Evolutionary conservation across 2,797 vertebrate genomes (phyloP).

Genomic region (Chelonia mydas): DNA sequence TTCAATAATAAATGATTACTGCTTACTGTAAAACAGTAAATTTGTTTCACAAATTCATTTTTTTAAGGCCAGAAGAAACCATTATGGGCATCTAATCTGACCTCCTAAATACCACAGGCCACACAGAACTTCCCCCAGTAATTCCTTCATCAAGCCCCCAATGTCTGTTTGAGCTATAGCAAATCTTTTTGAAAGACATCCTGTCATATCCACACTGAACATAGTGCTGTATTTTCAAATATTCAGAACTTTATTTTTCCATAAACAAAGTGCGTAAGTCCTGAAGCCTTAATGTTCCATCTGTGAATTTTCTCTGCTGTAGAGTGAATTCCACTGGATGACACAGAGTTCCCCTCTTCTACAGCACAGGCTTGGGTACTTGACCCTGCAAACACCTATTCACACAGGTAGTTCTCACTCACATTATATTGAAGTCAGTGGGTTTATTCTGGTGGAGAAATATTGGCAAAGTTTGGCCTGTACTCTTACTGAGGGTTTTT

Average conservation of each 20-base stretch:
- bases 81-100: neutral
- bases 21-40: neutral
- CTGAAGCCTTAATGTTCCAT: neutral
- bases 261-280: neutral
- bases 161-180: neutral
- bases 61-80: neutral
- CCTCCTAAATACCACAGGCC: neutral
- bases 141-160: neutral
- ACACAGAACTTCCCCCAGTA: neutral
- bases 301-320: neutral
- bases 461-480: neutral
- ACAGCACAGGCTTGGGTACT: neutral
- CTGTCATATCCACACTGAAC: neutral
- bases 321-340: neutral
- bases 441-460: neutral
- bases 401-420: neutral
- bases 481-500: neutral
- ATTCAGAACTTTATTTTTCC: neutral
- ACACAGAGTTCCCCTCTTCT: neutral
- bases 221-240: neutral
- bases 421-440: neutral
- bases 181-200: neutral
- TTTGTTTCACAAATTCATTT: neutral
- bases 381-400: neutral
- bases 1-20: neutral